These are phyloP conservation scores for Temnothorax nylanderi DNA, from an alignment of 1,140 invertebrate species.

Conservation along the genomic window DNA sequence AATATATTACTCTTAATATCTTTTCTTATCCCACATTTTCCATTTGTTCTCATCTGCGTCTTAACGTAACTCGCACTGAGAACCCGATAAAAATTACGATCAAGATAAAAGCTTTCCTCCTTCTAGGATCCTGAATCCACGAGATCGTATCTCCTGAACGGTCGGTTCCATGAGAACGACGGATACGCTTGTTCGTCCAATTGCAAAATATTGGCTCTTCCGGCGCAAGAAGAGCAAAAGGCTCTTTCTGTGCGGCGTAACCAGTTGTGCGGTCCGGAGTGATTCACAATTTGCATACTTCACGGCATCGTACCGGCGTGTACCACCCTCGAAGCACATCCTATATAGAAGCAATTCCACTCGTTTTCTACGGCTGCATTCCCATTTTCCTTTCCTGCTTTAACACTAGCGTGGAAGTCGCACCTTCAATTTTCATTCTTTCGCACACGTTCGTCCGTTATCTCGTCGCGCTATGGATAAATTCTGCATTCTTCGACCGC, in stretches of 20 bases:
- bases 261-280: not conserved
- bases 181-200: conserved; percentile 25
- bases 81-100: conserved; percentile 21
- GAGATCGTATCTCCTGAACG: conserved; percentile 7
- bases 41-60: not conserved
- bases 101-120: not conserved
- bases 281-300: conserved; percentile 51
- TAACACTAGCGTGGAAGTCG: not conserved
- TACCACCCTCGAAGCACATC: not conserved
- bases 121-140: not conserved
- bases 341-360: conserved; percentile 1
- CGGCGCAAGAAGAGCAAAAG: not conserved
- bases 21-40: not conserved
- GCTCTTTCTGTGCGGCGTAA: not conserved
- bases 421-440: conserved; percentile 16
- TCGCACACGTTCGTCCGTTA: not conserved
- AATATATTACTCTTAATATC: not conserved
- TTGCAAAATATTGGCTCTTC: conserved; percentile 32
- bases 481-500: not conserved
- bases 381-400: not conserved
- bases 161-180: not conserved
- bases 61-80: not conserved
- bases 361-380: not conserved
- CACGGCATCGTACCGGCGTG: not conserved
- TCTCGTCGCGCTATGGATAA: not conserved